Base-by-base conservation (phyloP, 2,113 vertebrate species). In the Felis catus region DNA sequence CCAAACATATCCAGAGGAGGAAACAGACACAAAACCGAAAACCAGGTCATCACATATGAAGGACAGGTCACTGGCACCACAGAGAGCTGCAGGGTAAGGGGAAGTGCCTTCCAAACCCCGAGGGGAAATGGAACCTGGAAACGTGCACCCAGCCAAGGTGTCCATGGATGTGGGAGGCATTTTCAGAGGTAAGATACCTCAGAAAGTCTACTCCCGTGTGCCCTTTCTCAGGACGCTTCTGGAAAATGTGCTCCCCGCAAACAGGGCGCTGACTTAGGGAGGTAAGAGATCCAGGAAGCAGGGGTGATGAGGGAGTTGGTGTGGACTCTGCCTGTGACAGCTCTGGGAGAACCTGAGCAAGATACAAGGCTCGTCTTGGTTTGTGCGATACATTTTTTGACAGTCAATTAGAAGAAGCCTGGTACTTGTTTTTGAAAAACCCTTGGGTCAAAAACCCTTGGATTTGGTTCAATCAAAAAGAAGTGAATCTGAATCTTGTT, bases 291-390 rank as follows among this genome's bases (percentile, higher is more conserved):
- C 48, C 71, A 70, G 79, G 36, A 83, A 45, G 21, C 1, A 45
- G 8, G 21, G 18, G 23, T 15, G 4, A 12, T 4, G n/a, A 15
- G 15, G 80, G 21, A 76, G 71, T 15, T 8, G 23, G 2, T 29
- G 29, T 1, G 0, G 8, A n/a, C 33, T 33, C 88, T 36, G 8
- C n/a, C 2, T 0, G 19, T 0, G 0, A 63, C 19, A 33, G 29
- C 68, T 5, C 58, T 31, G 6, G 31, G 68, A 15, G 2, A 6
- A 13, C 58, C 6, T 0, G 9, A 48, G 14, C 58, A 29, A 7
- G 11, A 41, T 14, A 25, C 3, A 41, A 29, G n/a, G 4, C 31
- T 48, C 8, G 0, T 29, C 79, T 23, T 68, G n/a, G 11, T 82
- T 45, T 19, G 8, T 45, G 29, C 27, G 27, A 81, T 25, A 16